Conservation (phyloP, 2,113 vertebrate genomes). For the Montifringilla adamsi region DNA sequence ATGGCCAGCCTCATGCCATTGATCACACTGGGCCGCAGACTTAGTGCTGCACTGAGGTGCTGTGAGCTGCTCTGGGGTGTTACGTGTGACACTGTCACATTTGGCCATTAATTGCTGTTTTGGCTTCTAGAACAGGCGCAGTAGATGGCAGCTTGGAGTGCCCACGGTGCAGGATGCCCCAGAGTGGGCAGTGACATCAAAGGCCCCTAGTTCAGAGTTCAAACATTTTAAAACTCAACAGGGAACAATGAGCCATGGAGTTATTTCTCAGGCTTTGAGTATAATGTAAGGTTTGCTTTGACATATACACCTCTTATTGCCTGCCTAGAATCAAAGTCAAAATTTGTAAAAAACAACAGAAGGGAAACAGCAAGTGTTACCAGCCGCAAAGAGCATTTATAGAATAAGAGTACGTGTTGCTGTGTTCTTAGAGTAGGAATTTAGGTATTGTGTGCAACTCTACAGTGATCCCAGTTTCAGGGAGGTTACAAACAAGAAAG, state of each 20-base stretch:
- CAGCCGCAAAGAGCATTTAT: neutral
- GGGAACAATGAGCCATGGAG: neutral
- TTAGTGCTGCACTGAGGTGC: neutral
- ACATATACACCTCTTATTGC: neutral
- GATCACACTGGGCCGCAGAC: neutral
- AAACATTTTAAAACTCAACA: neutral
- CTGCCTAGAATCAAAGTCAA: neutral
- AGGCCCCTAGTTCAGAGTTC: neutral
- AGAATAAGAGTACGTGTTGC: neutral
- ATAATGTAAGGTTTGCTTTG: neutral
- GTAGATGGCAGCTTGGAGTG: neutral
- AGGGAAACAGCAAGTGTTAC: neutral
- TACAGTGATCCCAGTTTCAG: neutral
- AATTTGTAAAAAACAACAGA: neutral
- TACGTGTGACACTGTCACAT: neutral
- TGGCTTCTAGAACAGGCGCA: neutral
- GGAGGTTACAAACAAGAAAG: neutral
- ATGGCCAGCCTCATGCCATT: neutral
- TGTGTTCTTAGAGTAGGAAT: neutral
- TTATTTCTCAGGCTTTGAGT: neutral
- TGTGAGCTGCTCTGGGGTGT: neutral
- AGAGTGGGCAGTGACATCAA: accelerated
- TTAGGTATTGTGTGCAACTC: neutral
- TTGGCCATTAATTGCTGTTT: neutral
- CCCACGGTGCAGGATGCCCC: accelerated